Conservation (phyloP, 2,113 vertebrate genomes). For the Danionella cerebrum region DNA sequence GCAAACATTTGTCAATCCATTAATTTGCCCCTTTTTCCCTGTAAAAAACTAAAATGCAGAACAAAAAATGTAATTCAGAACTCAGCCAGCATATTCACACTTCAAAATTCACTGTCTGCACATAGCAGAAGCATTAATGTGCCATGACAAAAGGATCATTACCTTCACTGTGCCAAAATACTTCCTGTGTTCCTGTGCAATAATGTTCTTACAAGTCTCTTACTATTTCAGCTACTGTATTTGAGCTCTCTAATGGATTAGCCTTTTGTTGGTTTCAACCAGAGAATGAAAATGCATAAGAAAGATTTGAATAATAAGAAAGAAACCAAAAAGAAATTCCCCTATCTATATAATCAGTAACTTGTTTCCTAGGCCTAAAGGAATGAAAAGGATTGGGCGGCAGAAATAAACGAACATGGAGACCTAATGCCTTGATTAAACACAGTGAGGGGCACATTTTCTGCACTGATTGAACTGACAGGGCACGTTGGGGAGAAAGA, state of each 20-base stretch:
- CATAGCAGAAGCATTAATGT: background rate
- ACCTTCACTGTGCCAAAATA: background rate
- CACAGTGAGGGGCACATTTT: constrained; percentile 7
- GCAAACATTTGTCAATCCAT: background rate
- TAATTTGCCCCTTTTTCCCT: background rate
- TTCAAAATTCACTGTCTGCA: background rate
- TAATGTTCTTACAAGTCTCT: background rate
- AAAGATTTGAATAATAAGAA: background rate
- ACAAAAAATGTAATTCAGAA: background rate
- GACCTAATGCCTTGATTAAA: constrained; percentile 28
- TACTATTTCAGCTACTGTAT: constrained; percentile 5
- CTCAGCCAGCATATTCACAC: constrained; percentile 13
- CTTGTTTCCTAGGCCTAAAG: background rate
- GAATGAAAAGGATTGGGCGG: background rate
- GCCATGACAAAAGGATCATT: constrained; percentile 23
- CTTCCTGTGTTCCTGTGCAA: constrained; percentile 1
- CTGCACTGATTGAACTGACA: constrained; percentile 18
- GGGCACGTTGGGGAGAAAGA: background rate
- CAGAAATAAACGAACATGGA: background rate
- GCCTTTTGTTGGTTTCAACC: background rate
- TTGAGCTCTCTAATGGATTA: constrained; percentile 21
- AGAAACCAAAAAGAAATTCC: background rate
- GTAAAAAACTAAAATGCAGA: no score
- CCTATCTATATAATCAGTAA: background rate
- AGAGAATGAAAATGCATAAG: background rate